These are phyloP conservation scores for Theristus sp. DNA, from an alignment of 2,888 invertebrate genomes.

Conservation along the genomic window DNA sequence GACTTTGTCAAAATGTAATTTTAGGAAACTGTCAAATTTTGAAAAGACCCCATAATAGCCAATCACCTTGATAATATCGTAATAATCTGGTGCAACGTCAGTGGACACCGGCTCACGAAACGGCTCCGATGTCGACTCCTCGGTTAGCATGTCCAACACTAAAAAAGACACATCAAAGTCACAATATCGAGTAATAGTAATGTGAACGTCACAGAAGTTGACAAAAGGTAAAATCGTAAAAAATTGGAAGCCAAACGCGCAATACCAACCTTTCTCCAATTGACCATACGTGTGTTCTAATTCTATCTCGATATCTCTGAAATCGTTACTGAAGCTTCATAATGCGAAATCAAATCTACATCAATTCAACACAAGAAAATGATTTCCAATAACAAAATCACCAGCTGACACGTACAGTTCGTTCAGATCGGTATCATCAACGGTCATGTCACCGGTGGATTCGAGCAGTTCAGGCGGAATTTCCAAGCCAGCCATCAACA, in stretches of 20 bases:
- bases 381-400: not conserved
- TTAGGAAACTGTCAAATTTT: not conserved
- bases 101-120: conserved; percentile 81
- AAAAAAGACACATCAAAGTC: too few relatives aligned
- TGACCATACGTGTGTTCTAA: conserved; percentile 6
- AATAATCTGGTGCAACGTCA: conserved; percentile 66
- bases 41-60: not conserved
- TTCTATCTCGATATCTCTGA: conserved; percentile 7
- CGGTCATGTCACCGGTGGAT: not conserved
- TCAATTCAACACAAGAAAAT: not conserved
- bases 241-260: too few relatives aligned
- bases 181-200: too few relatives aligned
- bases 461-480: conserved; percentile 26
- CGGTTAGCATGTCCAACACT: conserved; percentile 65
- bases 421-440: conserved; percentile 1
- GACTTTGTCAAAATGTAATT: not conserved
- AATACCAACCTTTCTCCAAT: conserved; percentile 10
- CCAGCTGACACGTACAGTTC: conserved; percentile 3
- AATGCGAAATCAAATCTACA: not conserved
- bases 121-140: conserved; percentile 80
- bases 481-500: conserved; percentile 18
- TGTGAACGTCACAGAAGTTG: too few relatives aligned
- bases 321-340: too few relatives aligned
- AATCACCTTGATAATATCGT: conserved; percentile 38
- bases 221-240: too few relatives aligned